Percentiles rank a stretch among this genome's conserved stretches.
phyloP scores from a whole-genome alignment of 2,888 invertebrate species.

The Xylophagus ater region DNA sequence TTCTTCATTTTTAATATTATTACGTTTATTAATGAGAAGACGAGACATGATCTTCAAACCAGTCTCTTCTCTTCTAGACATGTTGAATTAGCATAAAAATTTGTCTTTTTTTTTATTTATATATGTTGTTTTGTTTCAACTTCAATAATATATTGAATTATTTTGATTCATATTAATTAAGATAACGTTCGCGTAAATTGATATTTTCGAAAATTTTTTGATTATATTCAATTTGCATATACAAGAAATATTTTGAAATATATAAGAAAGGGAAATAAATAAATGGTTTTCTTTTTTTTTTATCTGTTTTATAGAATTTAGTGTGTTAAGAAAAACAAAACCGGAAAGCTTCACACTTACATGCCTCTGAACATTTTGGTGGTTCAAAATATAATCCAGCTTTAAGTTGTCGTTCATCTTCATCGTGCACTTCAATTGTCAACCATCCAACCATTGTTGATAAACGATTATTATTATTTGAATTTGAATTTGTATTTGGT shows the following conservation, averaged over 20 bases:
- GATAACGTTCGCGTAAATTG: too few relatives aligned
- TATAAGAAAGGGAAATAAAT: not conserved
- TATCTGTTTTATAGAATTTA: not conserved
- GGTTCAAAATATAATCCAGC: conserved; percentile 35
- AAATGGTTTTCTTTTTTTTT: not conserved
- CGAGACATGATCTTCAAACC: too few relatives aligned
- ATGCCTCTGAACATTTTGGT: conserved; percentile 38
- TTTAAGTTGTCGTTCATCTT: conserved; percentile 34
- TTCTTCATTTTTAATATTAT: too few relatives aligned
- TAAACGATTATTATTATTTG: conserved; percentile 19
- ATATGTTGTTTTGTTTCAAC: too few relatives aligned
- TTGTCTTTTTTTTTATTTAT: too few relatives aligned
- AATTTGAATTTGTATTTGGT: conserved; percentile 10
- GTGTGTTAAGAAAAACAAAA: conserved; percentile 7
- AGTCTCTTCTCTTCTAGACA: too few relatives aligned
- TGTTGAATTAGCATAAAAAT: too few relatives aligned
- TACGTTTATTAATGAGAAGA: too few relatives aligned
- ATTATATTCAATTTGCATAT: not conserved
- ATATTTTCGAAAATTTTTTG: not conserved
- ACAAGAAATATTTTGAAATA: not conserved
- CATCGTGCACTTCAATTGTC: conserved; percentile 37
- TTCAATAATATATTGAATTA: too few relatives aligned
- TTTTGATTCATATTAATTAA: too few relatives aligned
- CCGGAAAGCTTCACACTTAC: conserved; percentile 39
- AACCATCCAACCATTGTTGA: conserved; percentile 32